A percentile compares a stretch with the other conserved stretches of the same genome.
Evolutionary conservation across 30 jellyfish, hydroid and myxozoan genomes (phyloP).

Genomic region (Hydra vulgaris): DNA sequence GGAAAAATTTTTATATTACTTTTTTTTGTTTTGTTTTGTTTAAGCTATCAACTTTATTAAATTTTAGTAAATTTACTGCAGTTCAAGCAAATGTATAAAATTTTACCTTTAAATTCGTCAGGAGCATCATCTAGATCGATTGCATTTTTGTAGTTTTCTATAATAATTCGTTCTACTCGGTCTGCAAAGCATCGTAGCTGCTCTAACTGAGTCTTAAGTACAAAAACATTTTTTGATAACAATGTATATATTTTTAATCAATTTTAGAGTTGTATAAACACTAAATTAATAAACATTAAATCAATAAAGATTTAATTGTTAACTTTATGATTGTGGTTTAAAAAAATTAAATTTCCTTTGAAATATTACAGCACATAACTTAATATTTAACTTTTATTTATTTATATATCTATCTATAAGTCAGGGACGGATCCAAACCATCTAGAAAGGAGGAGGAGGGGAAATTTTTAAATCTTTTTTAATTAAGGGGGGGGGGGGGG

Average conservation of each 20-base stretch:
- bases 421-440: too few relatives aligned
- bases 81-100: too few relatives aligned
- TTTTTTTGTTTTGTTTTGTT: neutral
- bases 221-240: too few relatives aligned
- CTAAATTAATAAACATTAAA: neutral
- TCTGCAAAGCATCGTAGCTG: slow-evolving; percentile 61
- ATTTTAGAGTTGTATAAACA: neutral
- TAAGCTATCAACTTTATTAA: too few relatives aligned
- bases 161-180: slow-evolving; percentile 54
- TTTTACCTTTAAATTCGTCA: slow-evolving; percentile 68
- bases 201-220: slow-evolving; percentile 38
- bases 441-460: too few relatives aligned
- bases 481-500: too few relatives aligned
- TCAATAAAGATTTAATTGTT: neutral
- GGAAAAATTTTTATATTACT: neutral
- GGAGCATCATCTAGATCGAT: slow-evolving; percentile 92
- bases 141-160: slow-evolving; percentile 55
- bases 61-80: too few relatives aligned
- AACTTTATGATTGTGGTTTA: neutral
- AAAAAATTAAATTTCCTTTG: neutral
- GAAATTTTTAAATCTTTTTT: too few relatives aligned
- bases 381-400: too few relatives aligned
- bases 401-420: too few relatives aligned
- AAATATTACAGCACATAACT: neutral
- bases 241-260: neutral